These are phyloP conservation scores for Chelon auratus DNA, from an alignment of 2,797 vertebrate species.

Conservation along the genomic window DNA sequence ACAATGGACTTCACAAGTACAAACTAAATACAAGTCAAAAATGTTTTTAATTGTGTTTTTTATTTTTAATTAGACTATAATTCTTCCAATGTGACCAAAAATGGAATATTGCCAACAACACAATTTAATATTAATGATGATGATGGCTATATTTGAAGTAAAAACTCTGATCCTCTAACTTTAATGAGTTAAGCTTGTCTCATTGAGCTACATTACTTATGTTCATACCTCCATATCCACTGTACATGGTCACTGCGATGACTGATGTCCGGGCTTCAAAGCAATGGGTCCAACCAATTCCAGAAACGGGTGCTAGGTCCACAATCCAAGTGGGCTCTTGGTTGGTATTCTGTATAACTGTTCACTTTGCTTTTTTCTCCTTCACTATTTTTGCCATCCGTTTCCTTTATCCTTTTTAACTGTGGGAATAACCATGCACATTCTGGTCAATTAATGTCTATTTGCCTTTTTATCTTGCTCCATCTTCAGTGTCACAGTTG, in stretches of 20 bases:
- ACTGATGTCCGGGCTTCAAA: constrained; percentile 24
- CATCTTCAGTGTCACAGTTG: constrained; percentile 45
- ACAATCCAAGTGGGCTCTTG: background rate
- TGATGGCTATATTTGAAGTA: background rate
- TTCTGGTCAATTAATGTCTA: background rate
- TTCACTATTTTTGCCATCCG: constrained; percentile 2
- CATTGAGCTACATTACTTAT: background rate
- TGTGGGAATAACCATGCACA: background rate
- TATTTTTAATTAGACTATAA: too few species aligned
- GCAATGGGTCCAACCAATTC: constrained; percentile 31
- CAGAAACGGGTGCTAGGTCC: constrained; percentile 16
- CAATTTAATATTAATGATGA: too few species aligned
- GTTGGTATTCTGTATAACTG: constrained; percentile 3
- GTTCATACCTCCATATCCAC: constrained; percentile 85
- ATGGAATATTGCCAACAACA: too few species aligned
- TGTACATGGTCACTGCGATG: constrained; percentile 78
- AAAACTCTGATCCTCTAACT: background rate
- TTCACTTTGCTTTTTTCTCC: constrained; percentile 22
- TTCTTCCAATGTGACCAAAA: too few species aligned
- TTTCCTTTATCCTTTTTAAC: background rate
- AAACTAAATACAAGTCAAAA: too few species aligned
- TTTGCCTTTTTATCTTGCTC: constrained; percentile 32
- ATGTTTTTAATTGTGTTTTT: too few species aligned
- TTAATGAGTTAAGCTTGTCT: constrained; percentile 15
- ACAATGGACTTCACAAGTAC: too few species aligned